These are phyloP conservation scores for Anagrus nilaparvatae DNA, from an alignment of 1,140 invertebrate species.

Conservation along the genomic window DNA sequence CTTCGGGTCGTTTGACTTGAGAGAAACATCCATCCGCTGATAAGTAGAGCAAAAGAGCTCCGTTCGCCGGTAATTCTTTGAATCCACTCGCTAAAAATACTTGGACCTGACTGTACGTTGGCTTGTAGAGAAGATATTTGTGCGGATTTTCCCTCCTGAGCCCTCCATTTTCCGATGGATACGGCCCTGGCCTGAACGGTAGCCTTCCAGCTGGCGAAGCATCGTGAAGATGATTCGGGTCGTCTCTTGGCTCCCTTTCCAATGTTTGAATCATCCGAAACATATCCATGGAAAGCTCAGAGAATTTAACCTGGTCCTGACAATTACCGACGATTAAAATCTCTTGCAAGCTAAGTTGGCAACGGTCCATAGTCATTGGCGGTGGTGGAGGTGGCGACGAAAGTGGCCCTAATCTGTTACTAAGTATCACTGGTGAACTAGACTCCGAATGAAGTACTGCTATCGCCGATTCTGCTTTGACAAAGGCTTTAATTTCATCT, in stretches of 20 bases:
- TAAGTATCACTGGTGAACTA: slow-evolving; percentile 62
- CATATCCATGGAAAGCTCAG: slow-evolving; percentile 96
- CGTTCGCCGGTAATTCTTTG: slow-evolving; percentile 85
- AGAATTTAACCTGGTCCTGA: slow-evolving; percentile 94
- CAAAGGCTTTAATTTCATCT: slow-evolving; percentile 90
- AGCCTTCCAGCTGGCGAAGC: slow-evolving; percentile 74
- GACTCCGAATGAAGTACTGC: slow-evolving; percentile 79
- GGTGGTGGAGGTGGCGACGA: slow-evolving; percentile 78
- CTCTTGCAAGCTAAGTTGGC: slow-evolving; percentile 85
- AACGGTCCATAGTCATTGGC: slow-evolving; percentile 75
- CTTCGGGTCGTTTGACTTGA: slow-evolving; percentile 79
- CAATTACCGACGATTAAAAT: slow-evolving; percentile 91
- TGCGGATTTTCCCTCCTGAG: slow-evolving; percentile 85
- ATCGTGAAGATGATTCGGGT: slow-evolving; percentile 72
- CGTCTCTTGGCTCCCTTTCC: slow-evolving; percentile 82
- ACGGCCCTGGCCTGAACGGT: slow-evolving; percentile 53
- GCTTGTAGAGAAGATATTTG: slow-evolving; percentile 94
- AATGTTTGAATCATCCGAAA: slow-evolving; percentile 93
- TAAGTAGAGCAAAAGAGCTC: slow-evolving; percentile 84
- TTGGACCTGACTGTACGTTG: slow-evolving; percentile 85
- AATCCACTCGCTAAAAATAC: slow-evolving; percentile 90
- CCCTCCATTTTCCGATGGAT: slow-evolving; percentile 60
- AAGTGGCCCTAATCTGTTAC: slow-evolving; percentile 74
- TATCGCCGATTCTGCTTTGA: slow-evolving; percentile 83
- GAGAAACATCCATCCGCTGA: slow-evolving; percentile 88